Evolutionary conservation across 2,888 invertebrate genomes (phyloP).

Genomic region (Agonopterix arenella): DNA sequence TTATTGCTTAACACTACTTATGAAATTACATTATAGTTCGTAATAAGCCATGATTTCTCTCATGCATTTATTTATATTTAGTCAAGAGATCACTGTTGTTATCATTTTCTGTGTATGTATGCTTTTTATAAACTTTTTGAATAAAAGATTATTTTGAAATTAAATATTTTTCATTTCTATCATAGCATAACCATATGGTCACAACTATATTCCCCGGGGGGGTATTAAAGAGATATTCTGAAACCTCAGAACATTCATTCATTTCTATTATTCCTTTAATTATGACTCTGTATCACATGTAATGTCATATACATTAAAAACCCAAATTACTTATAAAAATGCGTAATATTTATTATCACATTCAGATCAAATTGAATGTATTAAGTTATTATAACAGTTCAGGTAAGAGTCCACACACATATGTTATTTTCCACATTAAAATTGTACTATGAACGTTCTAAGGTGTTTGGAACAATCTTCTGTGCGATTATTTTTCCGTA

Average conservation of each 20-base stretch:
- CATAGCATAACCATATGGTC: too few relatives aligned
- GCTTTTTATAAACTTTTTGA: neutral
- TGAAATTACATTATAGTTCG: too few relatives aligned
- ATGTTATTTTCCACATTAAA: slow-evolving; percentile 14
- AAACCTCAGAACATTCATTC: too few relatives aligned
- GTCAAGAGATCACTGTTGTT: neutral
- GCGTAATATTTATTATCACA: slow-evolving; percentile 16
- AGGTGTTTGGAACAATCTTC: slow-evolving; percentile 81
- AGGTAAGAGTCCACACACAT: slow-evolving; percentile 16
- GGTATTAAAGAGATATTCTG: too few relatives aligned
- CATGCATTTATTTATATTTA: too few relatives aligned
- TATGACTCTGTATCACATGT: neutral
- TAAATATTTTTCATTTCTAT: too few relatives aligned
- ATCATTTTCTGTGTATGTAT: neutral
- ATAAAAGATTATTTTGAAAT: too few relatives aligned
- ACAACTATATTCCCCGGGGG: too few relatives aligned
- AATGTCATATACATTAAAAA: neutral
- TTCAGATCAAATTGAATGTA: slow-evolving; percentile 29
- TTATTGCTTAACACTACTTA: too few relatives aligned
- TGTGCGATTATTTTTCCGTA: slow-evolving; percentile 96
- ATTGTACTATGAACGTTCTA: slow-evolving; percentile 55
- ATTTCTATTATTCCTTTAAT: too few relatives aligned
- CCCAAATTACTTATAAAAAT: slow-evolving; percentile 7
- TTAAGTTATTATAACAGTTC: slow-evolving; percentile 14
- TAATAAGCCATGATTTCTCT: too few relatives aligned